Percentiles rank a stretch among this genome's conserved stretches.
Conservation (phyloP, 2,888 invertebrate genomes). For the Melanophora roralis region DNA sequence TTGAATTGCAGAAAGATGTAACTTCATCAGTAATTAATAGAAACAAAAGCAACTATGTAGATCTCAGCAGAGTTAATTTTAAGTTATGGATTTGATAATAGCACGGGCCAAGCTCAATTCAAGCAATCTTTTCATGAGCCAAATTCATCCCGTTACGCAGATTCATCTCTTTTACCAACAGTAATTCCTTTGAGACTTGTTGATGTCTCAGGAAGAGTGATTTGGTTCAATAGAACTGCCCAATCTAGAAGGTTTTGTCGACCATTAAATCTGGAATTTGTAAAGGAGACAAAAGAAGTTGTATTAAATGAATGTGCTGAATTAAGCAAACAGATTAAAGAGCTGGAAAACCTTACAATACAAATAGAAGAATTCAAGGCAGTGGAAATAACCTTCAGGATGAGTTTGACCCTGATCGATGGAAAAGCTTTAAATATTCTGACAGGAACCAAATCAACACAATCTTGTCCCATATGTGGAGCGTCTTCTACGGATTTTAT, state of each 20-base stretch:
- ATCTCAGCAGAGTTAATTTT: too few relatives aligned
- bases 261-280: conserved; percentile 17
- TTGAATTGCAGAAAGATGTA: too few relatives aligned
- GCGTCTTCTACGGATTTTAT: background rate
- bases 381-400: conserved; percentile 21
- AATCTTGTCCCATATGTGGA: conserved; percentile 25
- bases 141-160: conserved; percentile 7
- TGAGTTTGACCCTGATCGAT: conserved; percentile 4
- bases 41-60: too few relatives aligned
- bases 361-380: conserved; percentile 6
- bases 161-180: conserved; percentile 12
- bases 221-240: conserved; percentile 24
- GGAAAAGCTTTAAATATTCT: conserved; percentile 29
- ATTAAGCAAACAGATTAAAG: too few relatives aligned
- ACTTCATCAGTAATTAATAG: too few relatives aligned
- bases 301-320: conserved; percentile 18
- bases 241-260: conserved; percentile 33
- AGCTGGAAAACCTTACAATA: conserved; percentile 11
- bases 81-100: too few relatives aligned
- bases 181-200: conserved; percentile 25
- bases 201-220: too few relatives aligned
- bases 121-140: too few relatives aligned
- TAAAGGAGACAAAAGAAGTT: conserved; percentile 17
- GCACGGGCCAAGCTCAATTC: conserved; percentile 18
- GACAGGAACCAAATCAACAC: conserved; percentile 29